These are phyloP conservation scores for Diuraphis noxia DNA, from an alignment of 1,140 invertebrate genomes.

Conservation along the genomic window DNA sequence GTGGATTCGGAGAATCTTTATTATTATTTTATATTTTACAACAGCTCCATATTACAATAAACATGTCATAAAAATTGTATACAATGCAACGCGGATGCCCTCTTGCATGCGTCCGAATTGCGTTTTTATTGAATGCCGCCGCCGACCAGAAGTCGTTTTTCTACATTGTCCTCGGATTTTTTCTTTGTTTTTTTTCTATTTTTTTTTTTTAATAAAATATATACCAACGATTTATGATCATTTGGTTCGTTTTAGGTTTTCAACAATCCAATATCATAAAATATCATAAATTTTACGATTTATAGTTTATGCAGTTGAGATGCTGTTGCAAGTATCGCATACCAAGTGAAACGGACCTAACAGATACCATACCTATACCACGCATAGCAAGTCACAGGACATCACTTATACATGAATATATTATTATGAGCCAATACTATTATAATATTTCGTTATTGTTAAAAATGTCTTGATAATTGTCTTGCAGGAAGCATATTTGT, in stretches of 20 bases:
- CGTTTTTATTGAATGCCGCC: slow-evolving; percentile 44
- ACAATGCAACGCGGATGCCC: background rate
- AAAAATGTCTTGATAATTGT: background rate
- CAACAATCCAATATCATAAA: slow-evolving; percentile 41
- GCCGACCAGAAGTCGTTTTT: slow-evolving; percentile 54
- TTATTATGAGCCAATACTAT: background rate
- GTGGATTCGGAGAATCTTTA: slow-evolving; percentile 34
- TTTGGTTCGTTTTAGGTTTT: slow-evolving; percentile 40
- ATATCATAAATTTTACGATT: slow-evolving; percentile 40
- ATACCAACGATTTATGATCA: slow-evolving; percentile 43
- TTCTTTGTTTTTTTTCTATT: background rate
- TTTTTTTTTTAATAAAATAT: slow-evolving; percentile 4
- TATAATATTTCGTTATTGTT: background rate
- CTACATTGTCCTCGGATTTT: slow-evolving; percentile 42
- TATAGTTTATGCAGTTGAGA: background rate
- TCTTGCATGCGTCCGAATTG: background rate
- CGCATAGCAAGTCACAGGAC: background rate
- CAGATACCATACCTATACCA: background rate
- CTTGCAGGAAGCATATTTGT: background rate
- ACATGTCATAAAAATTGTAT: slow-evolving; percentile 51
- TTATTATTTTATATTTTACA: slow-evolving; percentile 43
- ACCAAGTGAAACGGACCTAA: background rate
- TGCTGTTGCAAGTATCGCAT: background rate
- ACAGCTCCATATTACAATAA: slow-evolving; percentile 36
- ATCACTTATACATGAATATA: background rate